Base-by-base conservation (phyloP, 2,888 invertebrate genomes). In the Tholera decimalis region DNA sequence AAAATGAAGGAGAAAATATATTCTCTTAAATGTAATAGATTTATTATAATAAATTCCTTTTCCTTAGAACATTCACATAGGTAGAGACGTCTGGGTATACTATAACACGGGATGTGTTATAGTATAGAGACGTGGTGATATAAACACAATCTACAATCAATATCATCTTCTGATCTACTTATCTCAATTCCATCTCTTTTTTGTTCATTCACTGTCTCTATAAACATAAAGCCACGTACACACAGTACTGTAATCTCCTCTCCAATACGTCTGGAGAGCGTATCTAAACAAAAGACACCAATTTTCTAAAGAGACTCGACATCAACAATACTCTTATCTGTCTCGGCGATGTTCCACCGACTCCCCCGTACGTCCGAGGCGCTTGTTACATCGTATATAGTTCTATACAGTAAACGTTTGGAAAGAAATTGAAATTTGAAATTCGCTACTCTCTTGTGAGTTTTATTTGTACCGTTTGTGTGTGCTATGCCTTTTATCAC, bases 361-460 rank as follows among this genome's bases (percentile, higher is more conserved):
- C 54, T 66, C 44, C 30, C 22, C 37, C 26, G 26, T 69, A 28
- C 30, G 37, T 61, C n/a, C 13, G 44, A 63, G 35, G 46, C 56
- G 46, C 15, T 46, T 39, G 46, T 18, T 44, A 35, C 24, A 22
- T 11, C 22, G 43, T 15, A 55, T 33, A 8, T 26, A 8, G n/a
- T 11, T 26, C 24, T 46, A n/a, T 50, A 20, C 20, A 7, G 28
- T 13, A 35, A 50, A 53, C 26, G 50, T 68, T 55, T 43, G 33
- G 39, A 65, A 69, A 53, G 39, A 69, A 73, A 77, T 77, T 73
- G 74, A 69, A 69, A 77, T 58, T 77, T 73, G 74, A 69, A 69
- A 77, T 58, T 70, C 54, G 18, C 47, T 41, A 46, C 41, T 61
- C 41, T 65, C 26, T 28, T 44, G 22, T 60, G 22, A 22, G 41